Base-by-base conservation (phyloP, 2,888 invertebrate species). In the Xestia c-nigrum region DNA sequence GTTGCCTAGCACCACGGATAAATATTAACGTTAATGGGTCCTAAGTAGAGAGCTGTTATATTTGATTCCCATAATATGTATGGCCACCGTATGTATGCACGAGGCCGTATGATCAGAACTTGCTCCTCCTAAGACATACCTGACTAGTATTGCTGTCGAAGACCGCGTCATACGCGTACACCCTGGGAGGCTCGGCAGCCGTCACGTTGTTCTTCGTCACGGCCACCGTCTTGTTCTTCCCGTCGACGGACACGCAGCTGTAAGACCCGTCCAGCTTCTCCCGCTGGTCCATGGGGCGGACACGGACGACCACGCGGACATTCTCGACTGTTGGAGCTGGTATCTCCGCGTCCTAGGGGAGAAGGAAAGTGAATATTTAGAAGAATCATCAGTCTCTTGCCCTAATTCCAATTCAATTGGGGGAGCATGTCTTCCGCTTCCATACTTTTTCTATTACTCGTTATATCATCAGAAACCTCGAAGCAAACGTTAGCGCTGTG, bases 261-360 rank as follows among this genome's bases (percentile, higher is more conserved):
- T 97, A 97, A 72, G 98, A 97, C 21, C 97, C 98, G 76, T 97
- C 97, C 77, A 97, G 96, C 87, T 97, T 96, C 97, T 99, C 99
- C 88, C 98, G 98, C 91, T 98, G 98, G 94, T 98, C 99, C 95
- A 99, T 97, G 0, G 99, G 99, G 70, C 99, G 98, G 85, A 99
- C 98, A 72, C 99, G 97, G 24, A 99, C 99, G 77, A 99, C 99
- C 71, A 99, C 99, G 70, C 99, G 98, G 64, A 99, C 99, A 97
- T 99, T 99, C 96, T 99, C 99, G 80, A 98, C 97, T 88, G 98
- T 98, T 24, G 98, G 97, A 38, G 96, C 95, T 61, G 94, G 92
- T 59, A 95, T 84, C 83, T 97, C 95, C 59, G 95, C 97, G 84
- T 97, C 97, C 97, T 97, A 83, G 71, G 1, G 9, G 46, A 5